These are phyloP conservation scores for Percopsis omiscomaycus DNA, from an alignment of 2,797 vertebrate genomes.

Conservation along the genomic window DNA sequence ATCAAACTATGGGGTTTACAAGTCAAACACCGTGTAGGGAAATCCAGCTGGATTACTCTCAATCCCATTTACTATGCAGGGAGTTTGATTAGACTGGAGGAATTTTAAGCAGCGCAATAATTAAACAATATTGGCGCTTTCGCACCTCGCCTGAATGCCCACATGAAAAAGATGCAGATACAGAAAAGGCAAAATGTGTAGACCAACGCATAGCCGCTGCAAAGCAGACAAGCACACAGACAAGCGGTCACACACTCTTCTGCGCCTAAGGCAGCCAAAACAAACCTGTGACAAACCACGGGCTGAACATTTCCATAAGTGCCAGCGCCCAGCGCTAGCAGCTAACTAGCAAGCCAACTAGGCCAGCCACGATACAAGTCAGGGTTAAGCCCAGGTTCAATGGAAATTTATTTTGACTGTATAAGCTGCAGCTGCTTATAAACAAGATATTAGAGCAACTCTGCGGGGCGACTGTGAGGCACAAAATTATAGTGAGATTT, in stretches of 20 bases:
- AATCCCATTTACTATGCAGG: background rate
- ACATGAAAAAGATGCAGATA: slow-evolving; percentile 10
- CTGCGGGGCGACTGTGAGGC: background rate
- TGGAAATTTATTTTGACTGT: slow-evolving; percentile 23
- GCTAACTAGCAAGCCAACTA: slow-evolving; percentile 47
- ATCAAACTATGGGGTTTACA: slow-evolving; percentile 30
- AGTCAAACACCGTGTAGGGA: slow-evolving; percentile 21
- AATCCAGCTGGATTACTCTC: slow-evolving; percentile 29
- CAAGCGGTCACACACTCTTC: slow-evolving; percentile 6
- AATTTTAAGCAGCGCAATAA: background rate
- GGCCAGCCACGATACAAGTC: slow-evolving; percentile 19
- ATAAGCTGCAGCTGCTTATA: slow-evolving; percentile 38
- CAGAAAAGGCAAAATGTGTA: background rate
- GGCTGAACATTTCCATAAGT: slow-evolving; percentile 5
- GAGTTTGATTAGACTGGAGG: slow-evolving; percentile 6
- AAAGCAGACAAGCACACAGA: background rate
- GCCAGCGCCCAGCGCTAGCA: slow-evolving; percentile 36
- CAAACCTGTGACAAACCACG: slow-evolving; percentile 1
- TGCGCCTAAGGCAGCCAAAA: slow-evolving; percentile 20
- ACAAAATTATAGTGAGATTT: too few species aligned
- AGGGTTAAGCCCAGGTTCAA: slow-evolving; percentile 28
- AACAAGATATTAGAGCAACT: slow-evolving; percentile 6
- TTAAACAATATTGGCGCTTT: background rate
- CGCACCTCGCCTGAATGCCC: background rate
- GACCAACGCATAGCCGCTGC: too few species aligned